These are phyloP conservation scores for Passer domesticus DNA, from an alignment of 2,113 vertebrate species.

Conservation along the genomic window DNA sequence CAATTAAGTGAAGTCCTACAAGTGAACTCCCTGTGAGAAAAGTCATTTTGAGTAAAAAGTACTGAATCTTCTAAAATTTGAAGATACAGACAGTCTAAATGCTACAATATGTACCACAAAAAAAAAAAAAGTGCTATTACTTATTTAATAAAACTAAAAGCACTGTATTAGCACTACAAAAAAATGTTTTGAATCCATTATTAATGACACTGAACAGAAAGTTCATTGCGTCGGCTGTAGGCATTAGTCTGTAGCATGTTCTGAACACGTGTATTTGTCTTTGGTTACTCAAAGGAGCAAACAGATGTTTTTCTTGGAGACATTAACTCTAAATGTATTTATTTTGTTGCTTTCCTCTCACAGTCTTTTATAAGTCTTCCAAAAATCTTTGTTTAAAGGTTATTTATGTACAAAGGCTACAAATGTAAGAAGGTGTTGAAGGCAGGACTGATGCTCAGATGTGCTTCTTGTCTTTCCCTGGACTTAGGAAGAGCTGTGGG, in stretches of 20 bases:
- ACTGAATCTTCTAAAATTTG: background rate
- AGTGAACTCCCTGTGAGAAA: background rate
- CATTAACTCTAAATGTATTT: background rate
- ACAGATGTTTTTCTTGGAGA: conserved; percentile 11
- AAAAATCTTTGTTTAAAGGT: background rate
- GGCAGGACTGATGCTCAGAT: background rate
- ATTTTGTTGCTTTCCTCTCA: background rate
- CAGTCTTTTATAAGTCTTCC: background rate
- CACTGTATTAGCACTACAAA: background rate
- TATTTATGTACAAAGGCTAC: background rate
- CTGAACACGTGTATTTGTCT: background rate
- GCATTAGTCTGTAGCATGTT: background rate
- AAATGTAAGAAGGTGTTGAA: background rate
- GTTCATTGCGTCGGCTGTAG: background rate
- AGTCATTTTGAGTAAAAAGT: background rate
- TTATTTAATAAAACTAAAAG: background rate
- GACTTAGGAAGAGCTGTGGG: background rate
- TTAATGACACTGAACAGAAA: background rate
- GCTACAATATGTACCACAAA: background rate
- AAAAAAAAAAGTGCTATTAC: background rate
- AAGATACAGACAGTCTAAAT: background rate
- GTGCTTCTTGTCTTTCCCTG: background rate
- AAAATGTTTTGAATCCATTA: background rate
- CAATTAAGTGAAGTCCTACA: background rate
- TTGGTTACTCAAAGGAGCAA: conserved; percentile 4